Evolutionary conservation across 1,140 invertebrate genomes (phyloP), one percentile per base, ranked within the genome.

Genomic region (Habropoda laboriosa): DNA sequence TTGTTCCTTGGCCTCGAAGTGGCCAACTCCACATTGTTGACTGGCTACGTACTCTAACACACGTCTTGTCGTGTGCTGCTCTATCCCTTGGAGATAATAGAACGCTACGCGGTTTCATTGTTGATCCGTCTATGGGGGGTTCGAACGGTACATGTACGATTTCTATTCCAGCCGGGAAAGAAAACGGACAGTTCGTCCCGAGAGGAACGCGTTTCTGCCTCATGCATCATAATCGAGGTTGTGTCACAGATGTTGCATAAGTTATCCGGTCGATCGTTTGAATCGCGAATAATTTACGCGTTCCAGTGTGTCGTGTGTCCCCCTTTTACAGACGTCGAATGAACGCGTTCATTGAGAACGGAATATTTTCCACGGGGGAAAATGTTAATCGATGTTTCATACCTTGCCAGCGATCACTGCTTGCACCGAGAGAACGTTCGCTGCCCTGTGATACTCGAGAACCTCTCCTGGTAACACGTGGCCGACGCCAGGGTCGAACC

Each of bases 401-500:
- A 98, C 97, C 96, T 98, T 97, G 92, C 96, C 96, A 91, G 96
- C 96, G 89, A 98, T 97, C 79, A 97, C 94, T 16, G 97, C 96
- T 91, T 97, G 97, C 16, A 98, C 96, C 42, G 97, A 97, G 86
- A 98, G 94, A 53, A 98, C 97, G 91, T 98, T 96, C 45, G 97
- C 97, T 58, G 97, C 96, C 85, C 96, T 95, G 92, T 98, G 97
- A 81, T 96, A 97, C 91, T 98, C 97, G 81, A 97, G 93, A 71
- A 98, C 96, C 92, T 98, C 96, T 70, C 97, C 97, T 55, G 97
- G 97, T 86, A 98, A 94, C 84, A 97, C 96, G 93, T 98, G 96
- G 42, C 97, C 97, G 84, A 98, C 95, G 21, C 97, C 96, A 47
- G 97, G 97, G 93, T 98, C 97, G 94, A 98, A 98, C 97, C 97